A percentile compares a stretch with the other conserved stretches of the same genome.
These are phyloP conservation scores for Sterrhoptilus dennistouni DNA, from an alignment of 2,113 vertebrate genomes.

Conservation along the genomic window DNA sequence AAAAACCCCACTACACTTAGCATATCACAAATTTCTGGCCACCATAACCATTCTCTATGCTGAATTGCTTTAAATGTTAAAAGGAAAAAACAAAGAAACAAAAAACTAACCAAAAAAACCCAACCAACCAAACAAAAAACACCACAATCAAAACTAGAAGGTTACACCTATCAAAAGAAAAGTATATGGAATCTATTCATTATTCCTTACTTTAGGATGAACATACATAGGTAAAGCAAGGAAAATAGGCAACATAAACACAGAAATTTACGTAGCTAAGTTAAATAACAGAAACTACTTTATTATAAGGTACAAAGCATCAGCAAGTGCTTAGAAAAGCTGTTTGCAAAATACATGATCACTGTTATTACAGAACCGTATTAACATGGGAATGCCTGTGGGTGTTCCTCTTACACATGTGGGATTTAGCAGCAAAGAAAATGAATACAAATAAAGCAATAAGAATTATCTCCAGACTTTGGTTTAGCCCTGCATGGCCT, in stretches of 20 bases:
- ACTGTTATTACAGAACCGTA: background rate
- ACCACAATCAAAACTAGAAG: background rate
- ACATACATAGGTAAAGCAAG: background rate
- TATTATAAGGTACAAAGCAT: background rate
- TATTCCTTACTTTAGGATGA: background rate
- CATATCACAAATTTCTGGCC: background rate
- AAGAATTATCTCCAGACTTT: background rate
- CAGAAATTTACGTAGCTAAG: background rate
- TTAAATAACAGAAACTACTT: background rate
- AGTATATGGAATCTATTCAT: background rate
- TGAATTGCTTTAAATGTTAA: background rate
- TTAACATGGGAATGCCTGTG: background rate
- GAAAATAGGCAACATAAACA: background rate
- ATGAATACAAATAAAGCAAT: background rate
- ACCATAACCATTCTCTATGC: background rate
- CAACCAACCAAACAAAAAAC: background rate
- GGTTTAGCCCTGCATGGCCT: background rate
- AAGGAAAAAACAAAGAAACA: background rate
- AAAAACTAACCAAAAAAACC: background rate
- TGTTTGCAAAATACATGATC: background rate
- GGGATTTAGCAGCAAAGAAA: background rate
- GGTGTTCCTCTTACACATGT: background rate
- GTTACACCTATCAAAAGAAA: background rate
- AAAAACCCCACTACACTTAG: fast-evolving
- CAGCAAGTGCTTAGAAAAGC: background rate